Evolutionary conservation across 2,113 vertebrate species (phyloP), one percentile per base, ranked within the genome.

Genomic region (zebrafish (Danio rerio)): DNA sequence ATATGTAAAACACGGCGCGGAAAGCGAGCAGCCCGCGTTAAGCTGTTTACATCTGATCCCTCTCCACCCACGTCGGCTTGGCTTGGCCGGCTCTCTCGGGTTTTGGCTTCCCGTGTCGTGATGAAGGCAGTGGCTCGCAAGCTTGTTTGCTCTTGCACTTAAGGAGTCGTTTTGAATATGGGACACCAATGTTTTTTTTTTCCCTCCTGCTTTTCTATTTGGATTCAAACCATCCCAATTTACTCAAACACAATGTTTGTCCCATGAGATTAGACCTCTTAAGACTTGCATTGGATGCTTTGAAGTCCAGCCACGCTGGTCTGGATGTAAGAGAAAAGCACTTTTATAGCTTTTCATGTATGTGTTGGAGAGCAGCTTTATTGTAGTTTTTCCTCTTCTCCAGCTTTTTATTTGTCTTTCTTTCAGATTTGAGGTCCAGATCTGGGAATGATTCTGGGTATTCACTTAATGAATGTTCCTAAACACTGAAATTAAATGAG

Each of bases 1-100:
- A 90, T 89, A 90, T 92, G 92, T 90, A 88, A 88, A 88, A 88
- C 88, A 90, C 73, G 12, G 55, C 1, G 63, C 73, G 52, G 65
- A 56, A 20, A 53, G 6, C 62, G 31, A 66, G 66, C 20, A 69
- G 52, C 72, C 16, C 4, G 49, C 47, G 63, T 52, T 55, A 63
- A 62, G 53, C 72, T 76, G 50, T 76, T 79, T 79, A 79, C 49
- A 79, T 79, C 61, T 68, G 61, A 79, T 68, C 62, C 77, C 16
- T 66, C 20, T 66, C 31, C 62, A 50, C 77, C 77, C 77, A 79
- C 77, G 62, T 66, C 15, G 16, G 16, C 77, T 66, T 31, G 49
- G 49, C 70, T 75, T 43, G 70, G 81, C 59, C 49, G 50, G 55
- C 21, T 52, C 72, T 75, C 40, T 65, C 7, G n/a, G 20, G 47